Evolutionary conservation across 2,113 vertebrate genomes (phyloP).

Genomic region (Tetrax tetrax): DNA sequence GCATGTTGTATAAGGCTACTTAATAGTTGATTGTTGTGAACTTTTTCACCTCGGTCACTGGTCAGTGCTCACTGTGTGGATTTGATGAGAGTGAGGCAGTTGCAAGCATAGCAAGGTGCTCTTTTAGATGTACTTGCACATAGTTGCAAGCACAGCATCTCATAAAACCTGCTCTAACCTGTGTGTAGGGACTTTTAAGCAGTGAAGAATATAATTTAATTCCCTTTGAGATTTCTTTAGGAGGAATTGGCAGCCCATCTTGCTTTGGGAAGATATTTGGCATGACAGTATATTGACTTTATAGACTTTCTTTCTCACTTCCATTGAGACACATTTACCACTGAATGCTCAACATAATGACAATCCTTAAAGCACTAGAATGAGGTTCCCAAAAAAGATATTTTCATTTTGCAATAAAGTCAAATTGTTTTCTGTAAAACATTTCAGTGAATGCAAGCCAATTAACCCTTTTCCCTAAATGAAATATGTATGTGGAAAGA

Average conservation of each 20-base stretch:
- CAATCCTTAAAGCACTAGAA: conserved; percentile 21
- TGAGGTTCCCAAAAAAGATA: background rate
- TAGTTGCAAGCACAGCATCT: conserved; percentile 40
- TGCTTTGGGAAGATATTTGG: conserved; percentile 61
- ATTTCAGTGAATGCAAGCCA: background rate
- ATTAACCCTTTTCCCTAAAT: conserved; percentile 1
- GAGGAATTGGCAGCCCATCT: conserved; percentile 59
- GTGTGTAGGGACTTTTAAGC: conserved; percentile 52
- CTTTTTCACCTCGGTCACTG: background rate
- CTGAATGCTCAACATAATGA: conserved; percentile 49
- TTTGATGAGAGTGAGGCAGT: conserved; percentile 22
- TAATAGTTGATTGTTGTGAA: background rate
- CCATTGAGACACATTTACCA: conserved; percentile 39
- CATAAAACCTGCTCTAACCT: conserved; percentile 35
- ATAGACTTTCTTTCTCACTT: conserved; percentile 53
- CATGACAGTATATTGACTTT: conserved; percentile 71
- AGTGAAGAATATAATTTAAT: conserved; percentile 69
- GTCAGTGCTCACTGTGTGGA: background rate
- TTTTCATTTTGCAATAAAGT: conserved; percentile 40
- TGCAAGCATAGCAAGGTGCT: conserved; percentile 7
- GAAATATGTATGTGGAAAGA: background rate
- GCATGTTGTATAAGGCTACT: background rate
- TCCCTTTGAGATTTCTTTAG: conserved; percentile 60
- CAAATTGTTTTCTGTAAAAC: conserved; percentile 9
- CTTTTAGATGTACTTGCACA: conserved; percentile 9